Evolutionary conservation across 2,888 invertebrate genomes (phyloP).

Genomic region (Lochmaea crataegi): DNA sequence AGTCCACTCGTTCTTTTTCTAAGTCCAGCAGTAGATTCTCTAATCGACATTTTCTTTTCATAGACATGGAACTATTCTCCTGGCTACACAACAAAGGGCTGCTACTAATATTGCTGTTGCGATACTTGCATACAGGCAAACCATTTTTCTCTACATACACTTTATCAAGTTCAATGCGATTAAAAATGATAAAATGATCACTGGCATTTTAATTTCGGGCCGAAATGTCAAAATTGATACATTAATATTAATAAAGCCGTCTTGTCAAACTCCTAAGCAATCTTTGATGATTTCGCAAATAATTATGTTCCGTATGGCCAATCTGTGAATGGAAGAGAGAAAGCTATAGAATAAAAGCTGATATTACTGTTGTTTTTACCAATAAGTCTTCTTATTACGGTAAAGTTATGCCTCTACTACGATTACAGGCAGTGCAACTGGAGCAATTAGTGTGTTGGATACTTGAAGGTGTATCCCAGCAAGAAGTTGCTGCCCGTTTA

Average conservation of each 20-base stretch:
- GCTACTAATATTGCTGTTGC: conserved; percentile 50
- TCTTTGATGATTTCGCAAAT: neutral
- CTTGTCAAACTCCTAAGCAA: neutral
- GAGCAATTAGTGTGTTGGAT: too few species aligned
- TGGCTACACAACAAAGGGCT: conserved; percentile 49
- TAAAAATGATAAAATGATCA: conserved; percentile 33
- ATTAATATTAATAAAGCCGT: neutral
- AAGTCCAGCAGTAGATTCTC: neutral
- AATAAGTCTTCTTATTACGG: too few species aligned
- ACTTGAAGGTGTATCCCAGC: too few species aligned
- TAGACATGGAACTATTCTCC: conserved; percentile 47
- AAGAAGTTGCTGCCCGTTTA: too few species aligned
- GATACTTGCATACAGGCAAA: conserved; percentile 47
- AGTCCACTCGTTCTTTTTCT: neutral
- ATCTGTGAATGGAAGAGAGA: too few species aligned
- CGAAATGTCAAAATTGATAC: conserved; percentile 11
- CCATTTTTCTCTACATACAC: conserved; percentile 24
- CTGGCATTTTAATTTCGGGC: conserved; percentile 39
- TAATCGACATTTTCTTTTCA: conserved; percentile 24
- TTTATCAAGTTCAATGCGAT: conserved; percentile 8
- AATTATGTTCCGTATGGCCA: too few species aligned
- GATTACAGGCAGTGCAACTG: too few species aligned
- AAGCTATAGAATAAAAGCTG: too few species aligned
- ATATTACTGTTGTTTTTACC: too few species aligned
- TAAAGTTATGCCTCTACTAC: too few species aligned